Evolutionary conservation across 2,113 vertebrate species (phyloP), one percentile per base, ranked within the genome.

Genomic region (Bujurquina vittata): DNA sequence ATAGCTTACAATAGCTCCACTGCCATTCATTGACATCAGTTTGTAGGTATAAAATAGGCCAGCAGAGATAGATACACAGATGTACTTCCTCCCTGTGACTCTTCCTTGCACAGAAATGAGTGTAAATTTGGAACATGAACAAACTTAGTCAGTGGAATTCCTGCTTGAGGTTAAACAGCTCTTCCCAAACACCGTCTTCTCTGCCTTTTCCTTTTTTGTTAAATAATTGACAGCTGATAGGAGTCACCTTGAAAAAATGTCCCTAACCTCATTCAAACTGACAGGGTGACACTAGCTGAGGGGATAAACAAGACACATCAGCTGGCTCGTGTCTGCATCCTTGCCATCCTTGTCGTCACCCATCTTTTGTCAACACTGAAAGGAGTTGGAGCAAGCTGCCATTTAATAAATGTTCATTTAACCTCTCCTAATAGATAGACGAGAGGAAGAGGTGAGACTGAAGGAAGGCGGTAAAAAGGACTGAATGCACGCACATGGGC

Each of bases 91-190:
- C 54, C 26, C 33, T 35, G 1, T 82, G 69, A 72, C 20, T 77
- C 23, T 69, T 73, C 75, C n/a, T 77, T 76, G 26, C n/a, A 46
- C 26, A 76, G n/a, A 61, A 65, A 61, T 40, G 10, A 52, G n/a
- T 78, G 55, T 79, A 77, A 18, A 74, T 84, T 77, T 80, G 60
- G 52, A 62, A 7, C 20, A 40, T 60, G 76, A 86, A 58, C 14
- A 74, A 85, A 75, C 35, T 46, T 23, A 20, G 81, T 54, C 23
- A 67, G 22, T 29, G 23, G 56, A 61, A 4, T 58, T 65, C 29
- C 40, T 69, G 56, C 35, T 58, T 35, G 84, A 85, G 78, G 29
- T 77, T 29, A 69, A 56, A 15, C 26, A 10, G 60, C n/a, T 69
- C 23, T 7, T 1, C 54, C 7, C 67, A n/a, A 46, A 7, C 14